phyloP scores from a whole-genome alignment of 2,113 vertebrate genomes.

The Silurus glanis region DNA sequence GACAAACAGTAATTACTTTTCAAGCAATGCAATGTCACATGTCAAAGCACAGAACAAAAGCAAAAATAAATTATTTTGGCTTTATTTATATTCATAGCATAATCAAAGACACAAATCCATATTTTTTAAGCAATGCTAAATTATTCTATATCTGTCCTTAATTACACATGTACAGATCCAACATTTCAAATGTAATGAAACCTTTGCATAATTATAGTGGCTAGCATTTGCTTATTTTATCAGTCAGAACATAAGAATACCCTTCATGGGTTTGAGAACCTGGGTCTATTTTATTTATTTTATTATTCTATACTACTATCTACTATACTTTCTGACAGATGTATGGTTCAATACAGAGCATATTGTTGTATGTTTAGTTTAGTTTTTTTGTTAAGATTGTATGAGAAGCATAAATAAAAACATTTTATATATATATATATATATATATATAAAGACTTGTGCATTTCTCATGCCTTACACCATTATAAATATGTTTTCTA shows the following conservation, averaged over 20 bases:
- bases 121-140: background rate
- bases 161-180: background rate
- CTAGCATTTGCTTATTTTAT: background rate
- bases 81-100: constrained; percentile 35
- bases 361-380: background rate
- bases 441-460: background rate
- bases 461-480: background rate
- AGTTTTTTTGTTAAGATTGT: background rate
- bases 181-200: background rate
- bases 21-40: constrained; percentile 10
- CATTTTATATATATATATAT: background rate
- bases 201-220: background rate
- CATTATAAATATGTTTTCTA: background rate
- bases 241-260: background rate
- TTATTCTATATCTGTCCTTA: background rate
- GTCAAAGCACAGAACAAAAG: constrained; percentile 9
- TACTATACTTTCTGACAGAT: background rate
- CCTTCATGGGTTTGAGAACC: background rate
- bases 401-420: background rate
- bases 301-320: background rate
- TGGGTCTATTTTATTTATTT: background rate
- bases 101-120: constrained; percentile 1
- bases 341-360: background rate
- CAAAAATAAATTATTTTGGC: background rate
- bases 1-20: constrained; percentile 28